Base-by-base conservation (phyloP, 2,888 invertebrate species). In the Mythimna pallens region DNA sequence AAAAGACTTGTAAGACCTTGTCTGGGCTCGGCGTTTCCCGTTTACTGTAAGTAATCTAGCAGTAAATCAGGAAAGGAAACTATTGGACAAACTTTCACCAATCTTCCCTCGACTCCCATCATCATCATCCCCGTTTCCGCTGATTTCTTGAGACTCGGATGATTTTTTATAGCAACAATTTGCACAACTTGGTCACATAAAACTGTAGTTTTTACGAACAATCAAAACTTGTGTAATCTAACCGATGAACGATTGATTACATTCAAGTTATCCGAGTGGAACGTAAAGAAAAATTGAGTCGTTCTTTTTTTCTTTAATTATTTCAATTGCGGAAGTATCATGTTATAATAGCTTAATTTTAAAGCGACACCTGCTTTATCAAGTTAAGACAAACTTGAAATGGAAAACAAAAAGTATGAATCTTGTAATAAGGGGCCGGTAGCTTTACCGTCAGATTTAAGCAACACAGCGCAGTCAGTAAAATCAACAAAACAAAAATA, bases 241-340 rank as follows among this genome's bases (percentile, higher is more conserved):
- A 54, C 68, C 65, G 68, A 81, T 75, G 62, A 58, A 59, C 43
- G 68, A 81, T 78, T 69, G 69, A 68, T 76, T 76, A 63, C 47
- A 66, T 43, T 74, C 61, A 22, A 58, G 61, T 70, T 70, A 70
- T 70, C 61, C 20, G 36, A 59, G 54, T 66, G 78, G 52, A 81
- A 70, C 76, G 65, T 17, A 52, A 54, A 68, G 25, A 47, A 62
- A 62, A 65, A 25, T 40, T 50, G 2, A 40, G 17, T 25, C 9
- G 25, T 30, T 55, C 22, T 12, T 80, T 47, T 80, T 79, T 58
- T 73, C 3, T 47, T 65, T 65, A 0, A 20, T 65, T 52, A 30
- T 14, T 55, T 57, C 30, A 36, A 67, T 65, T 68, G 25, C 68
- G 81, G 81, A 65, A 81, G 47, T 63, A 22, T 79, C 12, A 54